Conservation (phyloP, 2,797 vertebrate species). For the Propithecus deckenii region DNA sequence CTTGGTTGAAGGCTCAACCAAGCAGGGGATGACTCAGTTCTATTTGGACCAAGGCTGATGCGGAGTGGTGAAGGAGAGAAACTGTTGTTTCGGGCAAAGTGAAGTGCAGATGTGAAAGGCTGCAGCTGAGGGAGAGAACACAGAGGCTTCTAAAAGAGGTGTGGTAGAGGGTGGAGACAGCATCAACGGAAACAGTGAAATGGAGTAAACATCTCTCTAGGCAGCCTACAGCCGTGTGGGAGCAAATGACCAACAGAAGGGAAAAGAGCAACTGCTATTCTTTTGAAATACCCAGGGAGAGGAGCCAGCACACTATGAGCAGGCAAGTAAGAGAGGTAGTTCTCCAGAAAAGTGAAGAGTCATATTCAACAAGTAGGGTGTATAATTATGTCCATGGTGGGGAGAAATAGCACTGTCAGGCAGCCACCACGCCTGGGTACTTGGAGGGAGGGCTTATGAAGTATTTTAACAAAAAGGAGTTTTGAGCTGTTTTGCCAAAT, state of each 20-base stretch:
- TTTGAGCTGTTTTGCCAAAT: neutral
- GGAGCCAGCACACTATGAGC: neutral
- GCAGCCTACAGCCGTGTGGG: neutral
- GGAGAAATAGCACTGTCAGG: neutral
- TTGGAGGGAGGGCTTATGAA: neutral
- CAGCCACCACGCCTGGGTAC: neutral
- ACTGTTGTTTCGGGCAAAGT: neutral
- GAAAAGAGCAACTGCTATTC: neutral
- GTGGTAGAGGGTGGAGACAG: neutral
- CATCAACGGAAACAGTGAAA: neutral
- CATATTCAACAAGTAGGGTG: neutral
- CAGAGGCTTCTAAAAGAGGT: neutral
- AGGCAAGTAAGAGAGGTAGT: conserved; percentile 47
- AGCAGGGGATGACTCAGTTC: accelerated
- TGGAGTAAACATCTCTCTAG: neutral
- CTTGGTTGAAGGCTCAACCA: neutral
- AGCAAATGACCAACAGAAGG: neutral
- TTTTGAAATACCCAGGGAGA: neutral
- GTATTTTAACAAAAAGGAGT: neutral
- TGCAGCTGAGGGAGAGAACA: neutral
- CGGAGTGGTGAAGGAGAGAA: no score
- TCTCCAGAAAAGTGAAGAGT: neutral
- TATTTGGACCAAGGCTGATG: neutral
- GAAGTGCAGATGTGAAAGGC: neutral
- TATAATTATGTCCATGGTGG: no score